Conservation (phyloP, 2,888 invertebrate species). For the Odontocolon sp. region DNA sequence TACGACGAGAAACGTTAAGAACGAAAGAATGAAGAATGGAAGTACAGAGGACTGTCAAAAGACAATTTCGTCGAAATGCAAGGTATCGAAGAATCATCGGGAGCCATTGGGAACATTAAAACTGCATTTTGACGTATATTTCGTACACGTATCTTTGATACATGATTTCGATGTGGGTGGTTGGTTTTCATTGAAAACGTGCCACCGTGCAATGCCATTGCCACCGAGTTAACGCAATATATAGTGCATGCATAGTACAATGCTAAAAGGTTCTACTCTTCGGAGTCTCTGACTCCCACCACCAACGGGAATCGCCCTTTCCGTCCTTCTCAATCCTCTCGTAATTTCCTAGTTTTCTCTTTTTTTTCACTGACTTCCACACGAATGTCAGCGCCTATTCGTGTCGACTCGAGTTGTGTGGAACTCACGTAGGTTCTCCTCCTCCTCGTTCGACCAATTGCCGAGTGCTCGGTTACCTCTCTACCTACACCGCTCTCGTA, state of each 20-base stretch:
- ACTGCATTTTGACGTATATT: too few species aligned
- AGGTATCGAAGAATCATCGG: too few species aligned
- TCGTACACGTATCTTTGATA: too few species aligned
- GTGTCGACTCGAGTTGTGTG: slow-evolving; percentile 26
- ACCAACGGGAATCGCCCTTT: not conserved
- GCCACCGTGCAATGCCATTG: not conserved
- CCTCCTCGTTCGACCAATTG: slow-evolving; percentile 67
- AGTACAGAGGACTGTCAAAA: too few species aligned
- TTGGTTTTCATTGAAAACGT: not conserved
- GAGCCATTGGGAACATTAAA: too few species aligned
- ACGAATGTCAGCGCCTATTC: slow-evolving; percentile 4
- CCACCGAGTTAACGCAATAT: not conserved
- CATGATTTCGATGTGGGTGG: too few species aligned
- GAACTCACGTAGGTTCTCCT: slow-evolving; percentile 53
- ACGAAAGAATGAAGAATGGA: too few species aligned
- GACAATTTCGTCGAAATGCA: too few species aligned
- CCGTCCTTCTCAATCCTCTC: slow-evolving; percentile 24
- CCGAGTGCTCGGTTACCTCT: slow-evolving; percentile 71
- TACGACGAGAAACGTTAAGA: too few species aligned
- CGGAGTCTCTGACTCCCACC: slow-evolving; percentile 1
- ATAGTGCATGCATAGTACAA: not conserved
- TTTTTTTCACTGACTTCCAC: slow-evolving; percentile 10
- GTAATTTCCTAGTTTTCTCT: slow-evolving; percentile 14
- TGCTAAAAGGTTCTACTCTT: not conserved
- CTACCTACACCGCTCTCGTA: slow-evolving; percentile 51